Evolutionary conservation across 2,888 invertebrate genomes (phyloP).

Genomic region (Trachelus troglodyta): DNA sequence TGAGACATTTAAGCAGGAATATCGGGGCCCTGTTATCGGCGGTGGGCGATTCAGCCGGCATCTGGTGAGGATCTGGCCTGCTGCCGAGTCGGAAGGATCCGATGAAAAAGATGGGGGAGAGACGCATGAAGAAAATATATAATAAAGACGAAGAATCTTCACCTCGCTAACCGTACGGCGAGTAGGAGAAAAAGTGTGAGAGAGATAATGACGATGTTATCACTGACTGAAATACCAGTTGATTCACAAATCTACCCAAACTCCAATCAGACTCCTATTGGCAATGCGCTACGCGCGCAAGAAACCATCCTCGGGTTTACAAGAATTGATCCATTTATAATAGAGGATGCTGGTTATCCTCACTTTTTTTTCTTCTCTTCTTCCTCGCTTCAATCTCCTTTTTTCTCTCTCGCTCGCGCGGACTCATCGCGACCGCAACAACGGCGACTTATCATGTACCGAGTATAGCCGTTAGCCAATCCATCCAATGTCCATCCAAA

Average conservation of each 20-base stretch:
- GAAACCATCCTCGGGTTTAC: background rate
- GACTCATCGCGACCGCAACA: background rate
- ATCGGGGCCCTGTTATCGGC: conserved; percentile 47
- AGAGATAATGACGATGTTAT: conserved; percentile 1
- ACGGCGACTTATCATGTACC: background rate
- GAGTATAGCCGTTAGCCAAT: background rate
- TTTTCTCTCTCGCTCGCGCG: background rate
- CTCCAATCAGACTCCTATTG: background rate
- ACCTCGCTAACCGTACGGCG: background rate
- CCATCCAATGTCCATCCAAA: conserved; percentile 3
- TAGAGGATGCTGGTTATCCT: background rate
- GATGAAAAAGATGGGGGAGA: background rate
- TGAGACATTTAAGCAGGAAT: conserved; percentile 41
- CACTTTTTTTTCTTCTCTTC: background rate
- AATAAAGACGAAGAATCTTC: background rate
- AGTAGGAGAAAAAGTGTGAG: background rate
- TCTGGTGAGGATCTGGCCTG: conserved; percentile 51
- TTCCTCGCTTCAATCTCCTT: background rate
- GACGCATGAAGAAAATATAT: conserved; percentile 3
- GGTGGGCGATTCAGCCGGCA: conserved; percentile 55
- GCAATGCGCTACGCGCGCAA: background rate
- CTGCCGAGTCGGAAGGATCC: conserved; percentile 26
- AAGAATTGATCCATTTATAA: background rate
- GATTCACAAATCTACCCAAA: background rate
- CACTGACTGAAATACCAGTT: background rate